Percentiles rank a stretch among this genome's conserved stretches.
Conservation (phyloP, 2,888 invertebrate genomes). For the Nomada goodeniana region DNA sequence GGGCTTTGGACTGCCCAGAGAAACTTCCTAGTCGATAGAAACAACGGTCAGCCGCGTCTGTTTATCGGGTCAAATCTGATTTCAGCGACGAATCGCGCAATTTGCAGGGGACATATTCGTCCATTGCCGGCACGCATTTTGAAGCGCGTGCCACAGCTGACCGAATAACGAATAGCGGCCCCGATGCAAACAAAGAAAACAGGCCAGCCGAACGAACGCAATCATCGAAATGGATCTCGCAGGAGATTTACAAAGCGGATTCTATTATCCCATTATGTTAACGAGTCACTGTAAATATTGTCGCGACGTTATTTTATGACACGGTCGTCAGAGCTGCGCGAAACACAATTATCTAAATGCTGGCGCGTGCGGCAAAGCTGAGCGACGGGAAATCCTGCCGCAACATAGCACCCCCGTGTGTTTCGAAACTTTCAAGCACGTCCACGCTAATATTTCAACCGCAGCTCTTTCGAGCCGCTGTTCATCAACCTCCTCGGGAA, state of each 20-base stretch:
- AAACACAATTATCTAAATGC: constrained; percentile 22
- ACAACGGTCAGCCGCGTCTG: not conserved
- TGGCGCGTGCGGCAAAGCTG: not conserved
- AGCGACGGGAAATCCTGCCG: not conserved
- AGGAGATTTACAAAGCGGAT: not conserved
- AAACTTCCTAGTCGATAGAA: too few relatives aligned
- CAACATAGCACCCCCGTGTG: too few relatives aligned
- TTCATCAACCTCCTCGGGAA: too few relatives aligned
- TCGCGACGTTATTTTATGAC: not conserved
- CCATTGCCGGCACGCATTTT: not conserved
- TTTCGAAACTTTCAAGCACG: not conserved
- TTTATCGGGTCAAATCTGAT: not conserved
- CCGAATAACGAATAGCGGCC: not conserved
- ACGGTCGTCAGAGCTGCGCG: not conserved
- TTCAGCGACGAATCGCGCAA: not conserved
- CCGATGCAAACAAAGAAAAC: constrained; percentile 5
- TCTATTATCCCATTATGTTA: constrained; percentile 27
- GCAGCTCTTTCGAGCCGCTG: too few relatives aligned
- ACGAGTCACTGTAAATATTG: constrained; percentile 27
- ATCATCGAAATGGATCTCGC: constrained; percentile 23
- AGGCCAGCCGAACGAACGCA: not conserved
- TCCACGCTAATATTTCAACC: too few relatives aligned
- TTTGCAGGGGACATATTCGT: not conserved
- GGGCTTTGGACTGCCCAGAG: too few relatives aligned
- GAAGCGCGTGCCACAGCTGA: not conserved